Evolutionary conservation across 2,797 vertebrate species (phyloP).

Genomic region (Tokudaia tokunoshimensis): DNA sequence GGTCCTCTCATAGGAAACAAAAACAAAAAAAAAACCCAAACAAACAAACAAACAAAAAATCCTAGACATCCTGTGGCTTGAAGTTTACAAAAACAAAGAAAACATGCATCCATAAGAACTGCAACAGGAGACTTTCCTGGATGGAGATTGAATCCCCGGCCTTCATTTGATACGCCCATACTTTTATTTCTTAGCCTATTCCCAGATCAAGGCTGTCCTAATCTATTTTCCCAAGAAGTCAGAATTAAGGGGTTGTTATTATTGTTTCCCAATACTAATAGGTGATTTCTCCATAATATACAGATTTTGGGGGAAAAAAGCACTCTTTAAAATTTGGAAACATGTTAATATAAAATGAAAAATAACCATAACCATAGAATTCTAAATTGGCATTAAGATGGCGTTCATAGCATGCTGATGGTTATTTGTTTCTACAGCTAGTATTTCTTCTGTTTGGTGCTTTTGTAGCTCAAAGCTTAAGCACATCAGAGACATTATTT

Average conservation of each 20-base stretch:
- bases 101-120: background rate
- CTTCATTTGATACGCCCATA: background rate
- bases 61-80: background rate
- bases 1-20: background rate
- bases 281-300: background rate
- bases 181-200: background rate
- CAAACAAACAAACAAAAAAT: background rate
- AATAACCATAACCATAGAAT: background rate
- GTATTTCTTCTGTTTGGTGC: background rate
- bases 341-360: background rate
- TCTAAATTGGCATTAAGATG: background rate
- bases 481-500: background rate
- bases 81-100: background rate
- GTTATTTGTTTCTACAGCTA: background rate
- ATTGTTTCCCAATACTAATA: background rate
- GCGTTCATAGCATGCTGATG: background rate
- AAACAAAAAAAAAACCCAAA: no score
- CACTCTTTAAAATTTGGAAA: constrained; percentile 13
- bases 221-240: background rate
- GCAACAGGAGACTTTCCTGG: background rate
- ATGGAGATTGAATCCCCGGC: background rate
- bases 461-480: background rate
- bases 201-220: background rate
- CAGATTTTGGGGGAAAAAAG: background rate
- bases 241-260: background rate